These are phyloP conservation scores for Conus ventricosus DNA, from an alignment of 1,140 invertebrate genomes.

Conservation along the genomic window DNA sequence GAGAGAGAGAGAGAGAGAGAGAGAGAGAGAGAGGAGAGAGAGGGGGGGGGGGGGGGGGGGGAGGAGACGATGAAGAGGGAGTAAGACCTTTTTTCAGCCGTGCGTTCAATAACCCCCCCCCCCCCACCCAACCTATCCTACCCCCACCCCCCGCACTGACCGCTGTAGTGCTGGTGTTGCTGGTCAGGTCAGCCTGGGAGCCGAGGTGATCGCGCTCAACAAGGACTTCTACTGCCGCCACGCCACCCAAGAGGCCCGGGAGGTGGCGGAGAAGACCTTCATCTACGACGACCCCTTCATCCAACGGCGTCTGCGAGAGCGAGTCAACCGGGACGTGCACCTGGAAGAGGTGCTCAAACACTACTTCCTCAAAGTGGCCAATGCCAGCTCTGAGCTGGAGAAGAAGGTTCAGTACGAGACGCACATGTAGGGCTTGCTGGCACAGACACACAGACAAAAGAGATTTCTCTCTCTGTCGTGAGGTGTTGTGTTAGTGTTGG, in stretches of 20 bases:
- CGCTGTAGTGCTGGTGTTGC: too few species aligned
- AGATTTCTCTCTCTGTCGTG: too few species aligned
- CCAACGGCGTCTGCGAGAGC: neutral
- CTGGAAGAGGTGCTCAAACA: conserved; percentile 17
- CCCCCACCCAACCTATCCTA: too few species aligned
- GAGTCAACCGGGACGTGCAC: conserved; percentile 18
- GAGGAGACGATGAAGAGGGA: too few species aligned
- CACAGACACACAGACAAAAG: neutral
- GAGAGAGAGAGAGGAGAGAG: too few species aligned
- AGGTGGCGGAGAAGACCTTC: conserved; percentile 15
- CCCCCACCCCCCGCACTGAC: too few species aligned
- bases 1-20: neutral
- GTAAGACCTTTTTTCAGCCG: too few species aligned
- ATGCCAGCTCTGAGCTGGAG: neutral
- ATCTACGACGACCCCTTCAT: conserved; percentile 8
- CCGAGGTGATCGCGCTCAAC: conserved; percentile 14
- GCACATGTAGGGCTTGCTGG: neutral
- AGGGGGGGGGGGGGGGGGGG: too few species aligned
- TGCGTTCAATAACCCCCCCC: too few species aligned
- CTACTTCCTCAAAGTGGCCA: neutral
- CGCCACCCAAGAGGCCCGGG: neutral
- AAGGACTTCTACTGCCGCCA: conserved; percentile 22
- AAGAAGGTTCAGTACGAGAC: neutral
- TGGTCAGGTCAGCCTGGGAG: neutral
- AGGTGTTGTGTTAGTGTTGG: too few species aligned